Evolutionary conservation across 2,113 vertebrate species (phyloP), one percentile per base, ranked within the genome.

Genomic region (Tiliqua scincoides): DNA sequence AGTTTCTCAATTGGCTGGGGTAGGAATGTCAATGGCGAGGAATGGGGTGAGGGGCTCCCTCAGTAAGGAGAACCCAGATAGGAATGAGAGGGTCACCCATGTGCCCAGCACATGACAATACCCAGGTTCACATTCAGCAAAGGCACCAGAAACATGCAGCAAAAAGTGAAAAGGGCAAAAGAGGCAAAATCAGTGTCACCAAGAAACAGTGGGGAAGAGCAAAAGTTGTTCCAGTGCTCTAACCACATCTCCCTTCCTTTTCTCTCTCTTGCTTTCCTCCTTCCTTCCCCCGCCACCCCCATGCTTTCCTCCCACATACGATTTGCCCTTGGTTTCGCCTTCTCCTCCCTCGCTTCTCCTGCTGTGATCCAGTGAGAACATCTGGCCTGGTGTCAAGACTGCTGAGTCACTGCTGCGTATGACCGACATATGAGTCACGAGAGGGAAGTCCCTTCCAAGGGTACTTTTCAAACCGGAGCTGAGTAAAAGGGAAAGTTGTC

Each of bases 391-490:
- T 84, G 87, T 80, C 76, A 61, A 74, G 20, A 9, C 30, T 70
- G 83, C 83, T 95, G 94, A 95, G 82, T 95, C 95, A 95, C 73
- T 20, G 23, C 32, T 7, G 37, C 35, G 37, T 86, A 81, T 94
- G 94, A 95, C 68, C 93, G 15, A 0, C 86, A 91, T 88, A 89
- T 95, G 94, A 95, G 89, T 95, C 94, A 94, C 74, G 27, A 14
- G 52, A 0, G 52, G 6, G 92, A 95, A 94, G 89, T 90, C 85
- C 93, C 90, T 87, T 2, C 0, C 1, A 1, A 65, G 0, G 2
- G 32, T 37, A 81, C 87, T 91, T 91, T 91, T 91, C 89, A 93
- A 88, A 80, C 87, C 62, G 79, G 92, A 94, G 87, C 93, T 94
- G 94, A 95, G 92, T 91, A 93, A 94, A 95, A 78, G 61, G 75